Conservation (phyloP, 2,797 vertebrate species). For the Syngnathus rostellatus region DNA sequence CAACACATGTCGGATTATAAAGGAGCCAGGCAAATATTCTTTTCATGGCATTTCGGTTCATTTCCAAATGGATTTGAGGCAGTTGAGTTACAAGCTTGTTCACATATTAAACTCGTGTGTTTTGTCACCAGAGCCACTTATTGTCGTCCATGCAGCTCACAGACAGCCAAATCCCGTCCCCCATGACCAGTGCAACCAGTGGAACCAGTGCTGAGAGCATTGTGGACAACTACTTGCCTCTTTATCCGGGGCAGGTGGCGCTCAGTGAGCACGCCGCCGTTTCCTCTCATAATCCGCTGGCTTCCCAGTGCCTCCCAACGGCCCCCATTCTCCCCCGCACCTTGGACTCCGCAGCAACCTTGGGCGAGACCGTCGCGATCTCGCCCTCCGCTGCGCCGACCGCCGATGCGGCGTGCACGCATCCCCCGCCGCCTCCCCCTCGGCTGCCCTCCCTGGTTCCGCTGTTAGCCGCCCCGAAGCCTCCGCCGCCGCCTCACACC, state of each 20-base stretch:
- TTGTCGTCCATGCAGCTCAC: conserved; percentile 58
- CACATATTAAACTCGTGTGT: not conserved
- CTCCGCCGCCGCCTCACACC: conserved; percentile 50
- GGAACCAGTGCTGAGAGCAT: conserved; percentile 56
- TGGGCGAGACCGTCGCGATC: conserved; percentile 57
- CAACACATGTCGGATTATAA: not conserved
- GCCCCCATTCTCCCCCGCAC: conserved; percentile 40
- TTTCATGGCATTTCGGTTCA: not conserved
- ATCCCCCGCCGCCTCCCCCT: conserved; percentile 38
- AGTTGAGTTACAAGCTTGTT: not conserved
- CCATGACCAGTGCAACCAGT: conserved; percentile 52
- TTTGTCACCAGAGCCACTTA: conserved; percentile 50
- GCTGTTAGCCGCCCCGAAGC: conserved; percentile 20
- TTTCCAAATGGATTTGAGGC: not conserved
- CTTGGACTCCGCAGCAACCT: conserved; percentile 24
- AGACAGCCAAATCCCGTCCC: conserved; percentile 58
- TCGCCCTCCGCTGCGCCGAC: conserved; percentile 75
- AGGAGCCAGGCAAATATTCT: not conserved
- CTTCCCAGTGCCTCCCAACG: conserved; percentile 51
- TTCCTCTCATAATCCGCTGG: conserved; percentile 54
- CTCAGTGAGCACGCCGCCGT: conserved; percentile 30
- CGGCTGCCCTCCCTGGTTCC: conserved; percentile 67
- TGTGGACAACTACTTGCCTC: conserved; percentile 70
- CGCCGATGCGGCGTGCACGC: conserved; percentile 53
- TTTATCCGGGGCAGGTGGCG: conserved; percentile 65